phyloP scores from a whole-genome alignment of 1,140 invertebrate genomes.

The Sminthurinus signatus region DNA sequence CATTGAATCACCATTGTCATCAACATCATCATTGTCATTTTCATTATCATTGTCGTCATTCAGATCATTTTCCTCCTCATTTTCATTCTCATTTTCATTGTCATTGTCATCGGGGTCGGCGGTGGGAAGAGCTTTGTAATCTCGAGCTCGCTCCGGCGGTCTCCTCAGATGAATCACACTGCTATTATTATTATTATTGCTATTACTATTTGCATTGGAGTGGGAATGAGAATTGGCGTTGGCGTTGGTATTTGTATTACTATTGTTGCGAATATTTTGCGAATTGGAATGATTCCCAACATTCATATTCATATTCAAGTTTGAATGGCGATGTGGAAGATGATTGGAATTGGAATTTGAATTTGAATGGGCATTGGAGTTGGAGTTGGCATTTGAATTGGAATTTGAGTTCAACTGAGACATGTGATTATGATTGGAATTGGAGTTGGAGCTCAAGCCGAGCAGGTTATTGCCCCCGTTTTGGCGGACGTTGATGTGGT shows the following conservation, averaged over 20 bases:
- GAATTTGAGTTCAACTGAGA: too few species aligned
- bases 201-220: constrained; percentile 40
- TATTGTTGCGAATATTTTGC: background rate
- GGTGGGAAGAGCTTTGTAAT: constrained; percentile 35
- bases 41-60: too few species aligned
- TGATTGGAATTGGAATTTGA: constrained; percentile 12
- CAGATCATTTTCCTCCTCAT: constrained; percentile 12
- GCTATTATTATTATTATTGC: background rate
- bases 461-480: constrained; percentile 25
- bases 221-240: too few species aligned
- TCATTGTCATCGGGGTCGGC: constrained; percentile 26
- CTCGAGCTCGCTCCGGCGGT: background rate
- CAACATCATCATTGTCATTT: too few species aligned
- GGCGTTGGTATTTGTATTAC: constrained; percentile 2
- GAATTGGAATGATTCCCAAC: too few species aligned
- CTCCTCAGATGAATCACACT: background rate
- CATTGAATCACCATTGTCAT: too few species aligned
- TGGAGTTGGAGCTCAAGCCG: constrained; percentile 1
- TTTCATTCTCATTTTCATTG: too few species aligned
- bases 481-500: constrained; percentile 45
- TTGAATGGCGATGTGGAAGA: constrained; percentile 3
- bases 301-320: too few species aligned
- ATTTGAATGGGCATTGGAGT: too few species aligned
- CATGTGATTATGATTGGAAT: constrained; percentile 11
- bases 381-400: too few species aligned